Evolutionary conservation across 30 jellyfish, hydroid and myxozoan genomes (phyloP), one percentile per base, ranked within the genome.

Genomic region (Nemopilema nomurai): DNA sequence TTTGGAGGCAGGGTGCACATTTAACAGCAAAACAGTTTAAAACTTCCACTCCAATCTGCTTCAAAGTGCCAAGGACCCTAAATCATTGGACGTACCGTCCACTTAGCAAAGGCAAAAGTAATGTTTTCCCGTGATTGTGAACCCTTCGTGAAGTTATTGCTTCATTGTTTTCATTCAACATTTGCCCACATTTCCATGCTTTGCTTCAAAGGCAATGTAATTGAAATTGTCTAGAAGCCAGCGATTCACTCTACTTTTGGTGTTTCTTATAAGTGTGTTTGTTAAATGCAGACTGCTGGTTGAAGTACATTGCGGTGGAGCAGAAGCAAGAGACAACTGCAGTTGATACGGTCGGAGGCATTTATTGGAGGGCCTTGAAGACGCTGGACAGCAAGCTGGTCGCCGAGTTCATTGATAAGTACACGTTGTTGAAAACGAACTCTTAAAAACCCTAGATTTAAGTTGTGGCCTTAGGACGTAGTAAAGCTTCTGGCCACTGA

Each of bases 331-430:
- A 52, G 4, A 87, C 67, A 16, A 77, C 91, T 13, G 90, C 96
- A 1, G 65, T 80, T 8, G 96, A 78, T 20, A 41, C 57, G 20
- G 83, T 79, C 0, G 80, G 79, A 1, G 24, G 89, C 23, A 41
- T 87, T 70, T 87, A 87, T 57, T 79, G 87, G 87, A 78, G 90
- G 32, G 96, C 96, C 1, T 8, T 79, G 67, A 87, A 87, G 51
- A 26, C 82, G 16, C 76, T 87, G 82, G 76, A 32, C 19, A 74
- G 85, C 27, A 18, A 71, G 18, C 33, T 33, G 20, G 91, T 72
- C 24, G 90, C 81, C 1, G 96, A 87, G 8, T 87, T 87, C 26
- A 81, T 87, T 33, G 89, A 72, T 69, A 68, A 79, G 83, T 73
- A 74, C 63, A 32, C 90, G 18, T 28, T 86, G 72, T 76, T 86